Evolutionary conservation across 2,113 vertebrate species (phyloP).

Genomic region (Serinus canaria): DNA sequence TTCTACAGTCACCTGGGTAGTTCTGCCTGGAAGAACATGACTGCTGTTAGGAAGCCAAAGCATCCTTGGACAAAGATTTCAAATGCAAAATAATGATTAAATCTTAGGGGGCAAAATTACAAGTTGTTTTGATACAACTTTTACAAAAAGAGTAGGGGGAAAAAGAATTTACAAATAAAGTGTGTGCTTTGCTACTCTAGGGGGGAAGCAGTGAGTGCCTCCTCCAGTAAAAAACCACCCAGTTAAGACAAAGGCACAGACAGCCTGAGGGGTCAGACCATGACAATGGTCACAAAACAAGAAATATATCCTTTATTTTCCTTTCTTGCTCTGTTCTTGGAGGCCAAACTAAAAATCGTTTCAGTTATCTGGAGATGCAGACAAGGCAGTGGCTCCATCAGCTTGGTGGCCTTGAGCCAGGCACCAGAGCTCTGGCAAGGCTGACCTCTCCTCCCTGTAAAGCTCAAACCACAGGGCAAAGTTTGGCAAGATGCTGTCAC

Average conservation of each 20-base stretch:
- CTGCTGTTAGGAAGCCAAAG: background rate
- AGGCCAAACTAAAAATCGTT: background rate
- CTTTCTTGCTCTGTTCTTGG: background rate
- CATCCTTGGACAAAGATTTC: background rate
- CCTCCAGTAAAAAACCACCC: accelerated
- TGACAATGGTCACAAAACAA: background rate
- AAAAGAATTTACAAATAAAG: background rate
- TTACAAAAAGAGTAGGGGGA: background rate
- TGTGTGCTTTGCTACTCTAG: background rate
- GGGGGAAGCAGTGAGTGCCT: background rate
- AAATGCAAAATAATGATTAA: background rate
- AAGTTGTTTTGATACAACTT: background rate
- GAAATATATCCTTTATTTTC: background rate
- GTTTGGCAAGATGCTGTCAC: background rate
- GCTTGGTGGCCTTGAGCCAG: background rate
- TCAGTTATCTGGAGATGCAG: background rate
- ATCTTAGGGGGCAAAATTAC: background rate
- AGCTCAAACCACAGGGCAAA: background rate
- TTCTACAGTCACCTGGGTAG: background rate
- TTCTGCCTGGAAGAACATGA: background rate
- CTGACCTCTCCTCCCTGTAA: background rate
- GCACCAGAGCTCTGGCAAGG: background rate
- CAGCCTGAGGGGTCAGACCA: background rate
- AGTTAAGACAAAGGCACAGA: background rate
- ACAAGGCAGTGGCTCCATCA: background rate